Percentiles rank a stretch among this genome's conserved stretches.
These are phyloP conservation scores for Synaphobranchus kaupii DNA, from an alignment of 2,797 vertebrate species.

Conservation along the genomic window DNA sequence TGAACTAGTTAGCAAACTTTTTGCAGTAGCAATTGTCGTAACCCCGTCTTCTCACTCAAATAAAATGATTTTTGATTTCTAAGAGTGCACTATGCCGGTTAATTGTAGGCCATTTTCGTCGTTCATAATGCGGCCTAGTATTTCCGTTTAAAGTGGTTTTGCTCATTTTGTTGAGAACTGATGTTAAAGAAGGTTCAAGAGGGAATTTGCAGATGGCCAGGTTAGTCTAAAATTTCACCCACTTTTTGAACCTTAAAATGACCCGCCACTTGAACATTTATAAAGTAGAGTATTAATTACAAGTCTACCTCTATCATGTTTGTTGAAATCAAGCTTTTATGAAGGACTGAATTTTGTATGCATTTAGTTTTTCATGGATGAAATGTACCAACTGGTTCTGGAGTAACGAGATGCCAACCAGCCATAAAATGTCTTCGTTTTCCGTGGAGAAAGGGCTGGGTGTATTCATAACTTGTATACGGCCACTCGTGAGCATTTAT, in stretches of 20 bases:
- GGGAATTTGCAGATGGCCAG: background rate
- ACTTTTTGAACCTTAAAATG: background rate
- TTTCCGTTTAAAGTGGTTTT: constrained; percentile 48
- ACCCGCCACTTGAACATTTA: background rate
- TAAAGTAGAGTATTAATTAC: no score
- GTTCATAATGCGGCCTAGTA: background rate
- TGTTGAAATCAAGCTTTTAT: background rate
- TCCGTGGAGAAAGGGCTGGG: background rate
- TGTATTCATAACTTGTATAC: background rate
- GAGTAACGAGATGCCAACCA: no score
- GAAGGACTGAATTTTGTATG: constrained; percentile 39
- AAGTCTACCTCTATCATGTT: background rate
- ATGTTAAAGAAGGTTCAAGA: background rate
- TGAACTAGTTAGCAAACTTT: background rate
- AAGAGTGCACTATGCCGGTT: background rate
- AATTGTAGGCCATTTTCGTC: background rate
- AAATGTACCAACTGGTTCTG: no score
- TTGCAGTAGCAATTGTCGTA: background rate
- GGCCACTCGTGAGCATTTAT: no score
- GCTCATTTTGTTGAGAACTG: constrained; percentile 47
- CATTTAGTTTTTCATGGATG: background rate
- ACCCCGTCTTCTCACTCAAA: background rate
- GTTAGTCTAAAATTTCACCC: background rate
- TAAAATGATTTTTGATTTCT: background rate
- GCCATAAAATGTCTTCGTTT: background rate